phyloP scores from a whole-genome alignment of 2,888 invertebrate species.

The Ametastegia equiseti region DNA sequence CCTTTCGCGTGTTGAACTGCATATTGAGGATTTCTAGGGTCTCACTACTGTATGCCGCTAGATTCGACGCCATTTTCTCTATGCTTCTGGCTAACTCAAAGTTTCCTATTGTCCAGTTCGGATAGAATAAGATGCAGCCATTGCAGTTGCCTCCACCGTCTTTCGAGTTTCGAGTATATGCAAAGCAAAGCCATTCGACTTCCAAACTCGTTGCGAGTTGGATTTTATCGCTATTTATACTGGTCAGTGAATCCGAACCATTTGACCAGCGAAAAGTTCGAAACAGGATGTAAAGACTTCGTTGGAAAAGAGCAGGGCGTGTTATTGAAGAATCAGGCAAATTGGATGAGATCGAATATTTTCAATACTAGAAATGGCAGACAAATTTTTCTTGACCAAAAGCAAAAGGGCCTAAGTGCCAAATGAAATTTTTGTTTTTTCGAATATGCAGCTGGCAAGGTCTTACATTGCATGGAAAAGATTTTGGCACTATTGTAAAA shows the following conservation, averaged over 20 bases:
- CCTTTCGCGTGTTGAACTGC: slow-evolving; percentile 54
- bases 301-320: too few species aligned
- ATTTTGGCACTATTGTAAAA: too few species aligned
- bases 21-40: slow-evolving; percentile 56
- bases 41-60: neutral
- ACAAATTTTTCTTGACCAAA: too few species aligned
- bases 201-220: neutral
- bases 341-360: neutral
- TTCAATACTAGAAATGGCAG: too few species aligned
- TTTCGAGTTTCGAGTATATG: neutral
- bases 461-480: too few species aligned
- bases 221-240: neutral
- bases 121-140: neutral
- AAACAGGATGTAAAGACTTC: neutral
- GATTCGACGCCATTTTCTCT: neutral
- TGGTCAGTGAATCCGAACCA: neutral
- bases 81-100: neutral
- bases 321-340: neutral
- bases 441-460: too few species aligned
- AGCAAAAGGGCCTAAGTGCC: too few species aligned
- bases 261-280: neutral
- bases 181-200: slow-evolving; percentile 1
- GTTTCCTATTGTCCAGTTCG: neutral
- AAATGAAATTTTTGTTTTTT: too few species aligned
- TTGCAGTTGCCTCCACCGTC: neutral